Base-by-base conservation (phyloP, 1,140 invertebrate species). In the Pogonomyrmex barbatus region DNA sequence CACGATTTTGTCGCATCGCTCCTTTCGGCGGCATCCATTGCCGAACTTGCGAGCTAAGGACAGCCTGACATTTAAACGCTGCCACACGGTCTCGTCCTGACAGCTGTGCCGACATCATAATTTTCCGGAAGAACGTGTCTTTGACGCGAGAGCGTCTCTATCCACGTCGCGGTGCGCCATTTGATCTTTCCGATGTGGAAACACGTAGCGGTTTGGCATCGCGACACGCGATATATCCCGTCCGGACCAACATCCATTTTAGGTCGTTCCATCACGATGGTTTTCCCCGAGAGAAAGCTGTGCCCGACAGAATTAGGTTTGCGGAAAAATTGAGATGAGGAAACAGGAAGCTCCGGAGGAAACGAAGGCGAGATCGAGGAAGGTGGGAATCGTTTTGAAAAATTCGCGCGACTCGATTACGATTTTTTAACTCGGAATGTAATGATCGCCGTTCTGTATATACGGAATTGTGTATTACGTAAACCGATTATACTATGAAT, bases 111-210 rank as follows among this genome's bases (percentile, higher is more conserved):
- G 77, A 84, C 71, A 63, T 63, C 86, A 47, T 79, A 52, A 85
- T 88, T 85, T 88, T 89, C 54, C 82, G 56, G 42, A 50, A 42
- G 33, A 58, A 47, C 6, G 56, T 73, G 65, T 45, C 68, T 75
- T 77, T 77, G 79, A 36, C 85, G 42, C 62, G 70, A 58, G 10
- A 58, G 10, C 79, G 73, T 67, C 58, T 83, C 87, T n/a, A 88
- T 88, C 79, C 87, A 71, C 50, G 87, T 88, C 79, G 70, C n/a
- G 47, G 33, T 14, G 12, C 56, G 52, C n/a, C 42, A 84, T 85
- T 85, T 85, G 82, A 85, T 85, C 82, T 65, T 78, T 76, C 50
- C 71, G 75, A 85, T 77, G 70, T 77, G 82, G 78, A 77, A 85
- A 85, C 71, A 78, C 73, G 70, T 71, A 63, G 68, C 42, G 39